Evolutionary conservation across 2,113 vertebrate species (phyloP).

Genomic region (Alexandromys fortis): DNA sequence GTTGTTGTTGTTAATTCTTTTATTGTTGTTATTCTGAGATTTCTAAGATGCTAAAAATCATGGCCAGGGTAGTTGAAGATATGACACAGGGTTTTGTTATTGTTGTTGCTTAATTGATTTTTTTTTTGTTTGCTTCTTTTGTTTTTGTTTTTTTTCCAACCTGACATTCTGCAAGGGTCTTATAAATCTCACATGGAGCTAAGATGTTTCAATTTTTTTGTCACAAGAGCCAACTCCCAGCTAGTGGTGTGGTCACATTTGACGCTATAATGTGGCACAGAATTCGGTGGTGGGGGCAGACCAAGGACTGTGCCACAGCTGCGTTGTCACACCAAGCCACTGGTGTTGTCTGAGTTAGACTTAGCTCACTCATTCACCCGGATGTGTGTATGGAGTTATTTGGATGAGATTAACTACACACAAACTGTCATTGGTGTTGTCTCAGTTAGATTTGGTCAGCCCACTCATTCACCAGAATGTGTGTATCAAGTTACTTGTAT

Average conservation of each 20-base stretch:
- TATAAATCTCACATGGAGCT: not conserved
- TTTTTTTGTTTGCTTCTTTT: not conserved
- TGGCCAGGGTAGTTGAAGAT: not conserved
- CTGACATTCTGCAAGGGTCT: not conserved
- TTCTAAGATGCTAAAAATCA: not conserved
- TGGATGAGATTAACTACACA: not conserved
- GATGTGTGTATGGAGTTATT: not conserved
- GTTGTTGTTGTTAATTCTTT: not conserved
- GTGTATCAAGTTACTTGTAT: not conserved
- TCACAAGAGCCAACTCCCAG: not conserved
- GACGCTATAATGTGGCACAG: not conserved
- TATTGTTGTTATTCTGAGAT: not conserved
- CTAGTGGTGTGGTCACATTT: not conserved
- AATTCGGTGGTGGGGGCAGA: not conserved
- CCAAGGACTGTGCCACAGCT: not conserved
- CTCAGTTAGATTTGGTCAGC: not conserved
- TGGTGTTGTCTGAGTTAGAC: not conserved
- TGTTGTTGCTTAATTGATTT: not conserved
- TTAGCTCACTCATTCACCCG: not conserved
- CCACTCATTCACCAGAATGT: not conserved
- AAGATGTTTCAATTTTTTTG: slow-evolving; percentile 38
- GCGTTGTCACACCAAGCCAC: not conserved
- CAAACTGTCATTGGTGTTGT: not conserved
- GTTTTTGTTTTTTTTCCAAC: not conserved
- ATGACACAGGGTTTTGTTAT: not conserved